Evolutionary conservation across 2,797 vertebrate species (phyloP), one percentile per base, ranked within the genome.

Genomic region (Micrastur ruficollis): DNA sequence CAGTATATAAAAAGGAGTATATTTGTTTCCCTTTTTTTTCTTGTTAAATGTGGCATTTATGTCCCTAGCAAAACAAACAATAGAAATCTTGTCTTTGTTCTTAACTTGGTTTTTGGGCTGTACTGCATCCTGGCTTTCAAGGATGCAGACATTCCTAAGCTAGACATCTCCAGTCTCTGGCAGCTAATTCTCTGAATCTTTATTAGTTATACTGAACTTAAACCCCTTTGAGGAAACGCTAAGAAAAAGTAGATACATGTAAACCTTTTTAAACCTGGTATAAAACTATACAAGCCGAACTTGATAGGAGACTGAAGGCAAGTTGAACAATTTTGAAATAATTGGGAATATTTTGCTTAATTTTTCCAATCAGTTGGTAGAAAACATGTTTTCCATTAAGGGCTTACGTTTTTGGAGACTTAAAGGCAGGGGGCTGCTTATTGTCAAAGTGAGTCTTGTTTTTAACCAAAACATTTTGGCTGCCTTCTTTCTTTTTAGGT

Each of bases 141-240:
- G 86, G 96, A 90, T 93, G 78, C 93, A 93, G 95, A 94, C 95
- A 95, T 97, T 95, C 94, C 90, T 93, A 17, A 86, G 71, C 42
- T 27, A 49, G 84, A 91, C 93, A 95, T 97, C 92, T 80, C 86
- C 81, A 84, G 90, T 8, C 88, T 87, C 90, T 96, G 95, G 92
- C 93, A 95, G 94, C 67, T 88, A 44, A 4, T 83, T 53, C 93
- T 53, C 62, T 40, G 44, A 12, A 32, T 61, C 68, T 8, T 22
- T 31, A 29, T 66, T 65, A 56, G 72, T 85, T 84, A 32, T 6
- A 5, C 40, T 4, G 81, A 82, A 20, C 46, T 87, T 25, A 50
- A 85, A 63, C 15, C 11, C 25, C 90, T 92, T 32, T 56, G 88
- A 89, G 93, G 88, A 74, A 63, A 38, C 0, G 34, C 91, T 71